These are phyloP conservation scores for Platysteira castanea DNA, from an alignment of 2,113 vertebrate species.

Conservation along the genomic window DNA sequence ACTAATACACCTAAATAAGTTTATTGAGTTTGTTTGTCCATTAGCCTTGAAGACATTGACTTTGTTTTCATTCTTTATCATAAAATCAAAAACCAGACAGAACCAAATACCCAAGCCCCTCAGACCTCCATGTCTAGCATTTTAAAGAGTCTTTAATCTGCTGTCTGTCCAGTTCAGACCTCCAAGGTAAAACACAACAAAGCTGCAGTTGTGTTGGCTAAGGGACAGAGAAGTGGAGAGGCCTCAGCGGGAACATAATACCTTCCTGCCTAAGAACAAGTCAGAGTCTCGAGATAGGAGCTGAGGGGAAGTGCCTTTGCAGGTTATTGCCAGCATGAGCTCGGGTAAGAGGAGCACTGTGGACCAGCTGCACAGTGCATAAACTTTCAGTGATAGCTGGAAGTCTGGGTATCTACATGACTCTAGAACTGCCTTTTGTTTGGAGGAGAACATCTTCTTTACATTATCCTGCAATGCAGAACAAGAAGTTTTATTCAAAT, in stretches of 20 bases:
- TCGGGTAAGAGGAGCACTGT: not conserved
- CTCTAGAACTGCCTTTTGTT: not conserved
- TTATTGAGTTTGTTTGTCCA: not conserved
- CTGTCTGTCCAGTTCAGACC: not conserved
- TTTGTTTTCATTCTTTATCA: not conserved
- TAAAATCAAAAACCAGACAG: not conserved
- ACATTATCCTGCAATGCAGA: not conserved
- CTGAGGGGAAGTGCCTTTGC: not conserved
- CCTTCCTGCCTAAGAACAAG: not conserved
- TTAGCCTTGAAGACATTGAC: not conserved
- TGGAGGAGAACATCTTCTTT: not conserved
- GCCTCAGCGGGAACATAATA: not conserved
- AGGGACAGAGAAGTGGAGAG: not conserved
- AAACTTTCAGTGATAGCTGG: not conserved
- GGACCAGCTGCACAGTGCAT: not conserved
- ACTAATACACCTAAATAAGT: not conserved
- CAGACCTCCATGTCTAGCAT: not conserved
- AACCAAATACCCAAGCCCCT: not conserved
- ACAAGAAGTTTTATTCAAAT: not conserved
- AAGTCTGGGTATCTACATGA: not conserved
- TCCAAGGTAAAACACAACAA: not conserved
- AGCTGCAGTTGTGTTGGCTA: not conserved
- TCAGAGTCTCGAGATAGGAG: not conserved
- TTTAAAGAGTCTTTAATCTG: not conserved
- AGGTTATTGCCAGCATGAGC: accelerated